These are phyloP conservation scores for Benthosema pterotum DNA, from an alignment of 2,797 vertebrate genomes.

Conservation along the genomic window DNA sequence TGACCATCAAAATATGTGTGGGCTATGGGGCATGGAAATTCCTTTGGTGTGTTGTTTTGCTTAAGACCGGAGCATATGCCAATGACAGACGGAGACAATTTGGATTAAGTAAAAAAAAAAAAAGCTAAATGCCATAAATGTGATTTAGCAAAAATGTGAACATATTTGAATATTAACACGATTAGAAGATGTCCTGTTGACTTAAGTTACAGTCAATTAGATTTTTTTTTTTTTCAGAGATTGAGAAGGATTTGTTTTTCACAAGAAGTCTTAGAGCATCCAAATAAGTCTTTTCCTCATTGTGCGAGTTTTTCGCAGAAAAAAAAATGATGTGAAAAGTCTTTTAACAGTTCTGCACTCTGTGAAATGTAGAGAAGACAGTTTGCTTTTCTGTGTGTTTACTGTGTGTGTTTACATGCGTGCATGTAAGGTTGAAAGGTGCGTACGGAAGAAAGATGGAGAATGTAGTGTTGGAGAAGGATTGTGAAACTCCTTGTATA, in stretches of 20 bases:
- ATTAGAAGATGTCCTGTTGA: constrained; percentile 20
- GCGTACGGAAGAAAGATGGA: constrained; percentile 12
- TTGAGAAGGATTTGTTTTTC: constrained; percentile 51
- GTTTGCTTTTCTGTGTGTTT: constrained; percentile 45
- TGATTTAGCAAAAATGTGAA: constrained; percentile 9
- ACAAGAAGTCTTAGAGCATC: constrained; percentile 51
- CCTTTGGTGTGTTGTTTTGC: neutral
- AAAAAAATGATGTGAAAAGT: constrained; percentile 55
- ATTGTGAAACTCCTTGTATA: constrained; percentile 55
- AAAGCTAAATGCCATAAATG: constrained; percentile 4
- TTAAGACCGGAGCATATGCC: constrained; percentile 24
- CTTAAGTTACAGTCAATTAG: constrained; percentile 33
- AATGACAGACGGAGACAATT: constrained; percentile 22
- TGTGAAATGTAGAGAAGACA: constrained; percentile 52
- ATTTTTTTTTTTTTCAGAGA: constrained; percentile 48
- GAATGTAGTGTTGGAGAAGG: constrained; percentile 32
- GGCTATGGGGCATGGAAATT: too few relatives aligned
- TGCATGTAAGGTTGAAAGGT: constrained; percentile 49
- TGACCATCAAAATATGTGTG: too few relatives aligned
- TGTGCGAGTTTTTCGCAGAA: constrained; percentile 36
- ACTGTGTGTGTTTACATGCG: constrained; percentile 42
- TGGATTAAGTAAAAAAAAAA: constrained; percentile 44
- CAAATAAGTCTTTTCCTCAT: constrained; percentile 37
- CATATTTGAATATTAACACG: neutral
- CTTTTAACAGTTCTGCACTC: constrained; percentile 62